These are phyloP conservation scores for Caenorhabditis brenneri DNA, from an alignment of 1,140 invertebrate genomes.

Conservation along the genomic window DNA sequence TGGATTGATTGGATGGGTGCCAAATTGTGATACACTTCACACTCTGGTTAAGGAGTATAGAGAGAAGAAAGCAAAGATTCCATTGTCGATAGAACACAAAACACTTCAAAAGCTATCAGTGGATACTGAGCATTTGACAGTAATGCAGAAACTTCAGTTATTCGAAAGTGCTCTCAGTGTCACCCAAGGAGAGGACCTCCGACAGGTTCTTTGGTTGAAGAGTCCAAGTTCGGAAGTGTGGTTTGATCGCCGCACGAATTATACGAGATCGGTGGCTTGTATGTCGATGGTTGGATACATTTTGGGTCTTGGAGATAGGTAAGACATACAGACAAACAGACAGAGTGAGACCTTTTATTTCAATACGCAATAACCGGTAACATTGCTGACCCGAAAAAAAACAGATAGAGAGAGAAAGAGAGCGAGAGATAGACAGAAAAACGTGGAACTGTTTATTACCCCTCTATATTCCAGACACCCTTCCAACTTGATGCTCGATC, in stretches of 20 bases:
- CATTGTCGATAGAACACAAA: constrained; percentile 94
- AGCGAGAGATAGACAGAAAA: too few relatives aligned
- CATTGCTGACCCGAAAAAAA: too few relatives aligned
- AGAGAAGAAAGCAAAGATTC: constrained; percentile 91
- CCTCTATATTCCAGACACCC: too few relatives aligned
- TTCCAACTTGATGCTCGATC: constrained; percentile 96
- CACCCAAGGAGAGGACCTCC: constrained; percentile 93
- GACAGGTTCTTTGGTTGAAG: constrained; percentile 92
- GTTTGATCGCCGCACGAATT: constrained; percentile 98
- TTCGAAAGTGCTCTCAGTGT: constrained; percentile 95
- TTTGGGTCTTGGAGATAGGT: constrained; percentile 78
- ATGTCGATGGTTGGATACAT: constrained; percentile 99
- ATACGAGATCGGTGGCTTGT: constrained; percentile 93
- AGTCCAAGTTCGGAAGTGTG: constrained; percentile 85
- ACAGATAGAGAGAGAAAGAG: too few relatives aligned
- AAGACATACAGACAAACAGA: too few relatives aligned
- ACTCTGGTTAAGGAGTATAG: constrained; percentile 94
- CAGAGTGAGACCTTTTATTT: too few relatives aligned
- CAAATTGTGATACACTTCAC: constrained; percentile 97
- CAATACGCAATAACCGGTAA: too few relatives aligned
- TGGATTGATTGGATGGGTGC: constrained; percentile 98
- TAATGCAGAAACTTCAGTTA: constrained; percentile 95
- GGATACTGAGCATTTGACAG: constrained; percentile 93
- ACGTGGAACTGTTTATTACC: too few relatives aligned
- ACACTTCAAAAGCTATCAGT: constrained; percentile 96